Conservation (phyloP, 2,113 vertebrate species). For the Lagopus leucura region DNA sequence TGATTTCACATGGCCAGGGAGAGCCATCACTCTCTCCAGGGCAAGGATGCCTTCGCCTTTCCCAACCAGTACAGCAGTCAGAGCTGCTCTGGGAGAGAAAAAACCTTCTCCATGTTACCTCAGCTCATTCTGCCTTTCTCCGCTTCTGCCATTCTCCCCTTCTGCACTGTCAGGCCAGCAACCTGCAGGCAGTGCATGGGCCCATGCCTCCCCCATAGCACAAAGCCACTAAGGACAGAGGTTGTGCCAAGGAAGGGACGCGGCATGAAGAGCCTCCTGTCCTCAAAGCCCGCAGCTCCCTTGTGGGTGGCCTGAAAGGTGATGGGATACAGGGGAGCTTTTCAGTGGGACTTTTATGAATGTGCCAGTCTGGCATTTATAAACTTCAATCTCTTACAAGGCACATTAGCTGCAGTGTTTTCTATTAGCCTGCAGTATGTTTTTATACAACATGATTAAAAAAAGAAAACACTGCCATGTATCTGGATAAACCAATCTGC, state of each 20-base stretch:
- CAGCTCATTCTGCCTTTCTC: not conserved
- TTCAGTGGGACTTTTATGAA: conserved; percentile 22
- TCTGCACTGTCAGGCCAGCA: not conserved
- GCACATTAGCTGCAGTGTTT: not conserved
- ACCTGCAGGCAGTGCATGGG: not conserved
- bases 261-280: not conserved
- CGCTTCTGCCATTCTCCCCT: not conserved
- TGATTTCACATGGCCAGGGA: not conserved
- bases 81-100: not conserved
- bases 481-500: not conserved
- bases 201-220: rapidly evolving
- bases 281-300: not conserved
- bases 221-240: not conserved
- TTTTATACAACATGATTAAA: not conserved
- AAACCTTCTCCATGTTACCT: rapidly evolving
- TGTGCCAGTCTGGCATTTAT: not conserved
- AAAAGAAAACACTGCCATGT: not conserved
- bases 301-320: not conserved
- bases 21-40: not conserved
- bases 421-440: conserved; percentile 17
- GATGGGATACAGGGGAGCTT: not conserved
- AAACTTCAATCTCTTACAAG: conserved; percentile 1
- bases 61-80: rapidly evolving
- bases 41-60: not conserved
- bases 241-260: not conserved